Conservation (phyloP, 2,113 vertebrate species). For the Lepisosteus oculatus region DNA sequence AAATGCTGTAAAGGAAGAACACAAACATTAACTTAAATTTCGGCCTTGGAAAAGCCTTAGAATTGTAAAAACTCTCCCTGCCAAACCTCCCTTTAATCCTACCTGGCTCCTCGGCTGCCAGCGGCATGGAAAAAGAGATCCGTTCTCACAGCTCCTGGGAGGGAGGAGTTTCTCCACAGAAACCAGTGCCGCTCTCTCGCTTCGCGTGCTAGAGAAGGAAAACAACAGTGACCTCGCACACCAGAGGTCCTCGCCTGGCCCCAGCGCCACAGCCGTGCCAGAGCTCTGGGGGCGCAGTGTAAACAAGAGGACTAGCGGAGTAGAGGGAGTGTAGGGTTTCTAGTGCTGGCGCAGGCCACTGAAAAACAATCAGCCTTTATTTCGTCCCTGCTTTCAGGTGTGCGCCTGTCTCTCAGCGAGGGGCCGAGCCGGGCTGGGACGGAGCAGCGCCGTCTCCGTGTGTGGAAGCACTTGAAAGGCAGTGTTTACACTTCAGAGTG, state of each 20-base stretch:
- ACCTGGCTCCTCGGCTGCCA: no score
- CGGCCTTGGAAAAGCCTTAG: no score
- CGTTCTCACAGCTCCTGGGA: no score
- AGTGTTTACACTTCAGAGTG: no score
- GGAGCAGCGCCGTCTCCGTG: no score
- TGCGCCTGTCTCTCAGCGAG: neutral
- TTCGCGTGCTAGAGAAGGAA: constrained; percentile 2
- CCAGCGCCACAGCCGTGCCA: neutral
- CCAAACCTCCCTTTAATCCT: no score
- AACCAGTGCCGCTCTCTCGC: neutral
- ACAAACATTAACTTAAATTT: no score
- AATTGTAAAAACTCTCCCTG: no score
- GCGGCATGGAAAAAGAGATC: no score
- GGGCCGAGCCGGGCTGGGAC: no score
- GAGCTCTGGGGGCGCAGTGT: neutral
- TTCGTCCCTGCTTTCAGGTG: constrained; percentile 1
- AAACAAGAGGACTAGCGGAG: neutral
- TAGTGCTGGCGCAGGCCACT: neutral
- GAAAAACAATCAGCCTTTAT: neutral
- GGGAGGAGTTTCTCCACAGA: neutral
- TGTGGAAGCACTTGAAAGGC: no score
- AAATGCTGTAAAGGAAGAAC: no score
- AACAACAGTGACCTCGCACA: neutral
- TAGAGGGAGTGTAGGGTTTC: neutral
- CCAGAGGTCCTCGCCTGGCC: neutral